These are phyloP conservation scores for Rhincodon typus DNA, from an alignment of 2,797 vertebrate genomes.

Conservation along the genomic window DNA sequence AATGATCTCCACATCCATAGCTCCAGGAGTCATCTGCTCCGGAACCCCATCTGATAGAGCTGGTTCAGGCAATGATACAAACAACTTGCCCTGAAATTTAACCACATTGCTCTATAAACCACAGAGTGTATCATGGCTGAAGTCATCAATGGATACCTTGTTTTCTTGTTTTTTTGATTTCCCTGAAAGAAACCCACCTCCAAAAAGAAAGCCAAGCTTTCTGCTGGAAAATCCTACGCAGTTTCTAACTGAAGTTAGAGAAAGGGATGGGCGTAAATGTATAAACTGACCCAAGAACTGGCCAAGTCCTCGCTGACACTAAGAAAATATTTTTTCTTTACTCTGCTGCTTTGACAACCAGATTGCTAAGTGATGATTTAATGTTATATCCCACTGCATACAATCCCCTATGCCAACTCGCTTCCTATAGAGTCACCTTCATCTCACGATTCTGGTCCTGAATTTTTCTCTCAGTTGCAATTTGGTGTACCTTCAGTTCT, in stretches of 20 bases:
- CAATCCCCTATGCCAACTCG: neutral
- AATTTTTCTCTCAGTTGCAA: neutral
- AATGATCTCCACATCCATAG: neutral
- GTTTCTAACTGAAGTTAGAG: neutral
- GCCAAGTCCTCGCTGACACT: neutral
- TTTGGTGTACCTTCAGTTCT: neutral
- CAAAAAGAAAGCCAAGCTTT: neutral
- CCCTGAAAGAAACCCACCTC: neutral
- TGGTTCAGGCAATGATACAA: neutral
- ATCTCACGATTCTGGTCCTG: neutral
- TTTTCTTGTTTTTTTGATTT: neutral
- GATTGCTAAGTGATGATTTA: conserved; percentile 8
- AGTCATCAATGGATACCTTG: neutral
- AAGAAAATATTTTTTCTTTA: conserved; percentile 24
- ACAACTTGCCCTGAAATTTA: neutral
- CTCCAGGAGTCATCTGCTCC: neutral
- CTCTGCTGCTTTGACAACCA: neutral
- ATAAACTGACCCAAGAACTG: neutral
- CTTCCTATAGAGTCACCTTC: too few relatives aligned
- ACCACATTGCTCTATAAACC: neutral
- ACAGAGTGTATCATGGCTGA: neutral
- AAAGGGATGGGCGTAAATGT: neutral
- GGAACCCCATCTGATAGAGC: neutral
- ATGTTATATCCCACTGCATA: neutral
- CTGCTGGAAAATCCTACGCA: conserved; percentile 26